These are phyloP conservation scores for Mercenaria mercenaria DNA, from an alignment of 1,140 invertebrate genomes.

Conservation along the genomic window DNA sequence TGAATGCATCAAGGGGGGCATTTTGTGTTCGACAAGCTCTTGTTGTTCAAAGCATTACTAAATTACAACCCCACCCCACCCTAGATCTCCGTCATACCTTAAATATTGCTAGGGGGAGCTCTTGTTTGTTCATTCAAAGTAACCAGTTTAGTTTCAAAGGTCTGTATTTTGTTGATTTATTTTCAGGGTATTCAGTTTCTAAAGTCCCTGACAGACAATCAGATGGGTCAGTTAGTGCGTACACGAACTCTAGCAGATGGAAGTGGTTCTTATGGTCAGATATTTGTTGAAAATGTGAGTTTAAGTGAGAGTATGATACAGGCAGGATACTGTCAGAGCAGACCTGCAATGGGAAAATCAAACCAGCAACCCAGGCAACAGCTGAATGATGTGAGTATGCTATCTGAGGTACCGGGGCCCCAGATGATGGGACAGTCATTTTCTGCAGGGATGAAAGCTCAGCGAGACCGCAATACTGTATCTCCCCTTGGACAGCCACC, in stretches of 20 bases:
- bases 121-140: too few species aligned
- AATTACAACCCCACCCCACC: too few species aligned
- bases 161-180: neutral
- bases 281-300: conserved; percentile 59
- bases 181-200: conserved; percentile 70
- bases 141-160: too few species aligned
- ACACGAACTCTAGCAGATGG: conserved; percentile 62
- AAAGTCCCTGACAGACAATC: conserved; percentile 67
- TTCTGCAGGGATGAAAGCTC: neutral
- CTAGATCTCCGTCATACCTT: too few species aligned
- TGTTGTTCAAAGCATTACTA: too few species aligned
- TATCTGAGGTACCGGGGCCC: neutral
- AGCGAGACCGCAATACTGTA: conserved; percentile 1
- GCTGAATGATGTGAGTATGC: neutral
- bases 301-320: conserved; percentile 66
- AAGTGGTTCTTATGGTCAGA: conserved; percentile 69
- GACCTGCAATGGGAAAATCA: conserved; percentile 56
- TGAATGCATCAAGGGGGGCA: too few species aligned
- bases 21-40: too few species aligned
- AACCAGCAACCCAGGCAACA: neutral
- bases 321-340: conserved; percentile 68
- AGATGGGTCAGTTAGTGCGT: conserved; percentile 57
- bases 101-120: too few species aligned
- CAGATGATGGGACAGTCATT: neutral
- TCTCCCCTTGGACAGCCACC: neutral